Base-by-base conservation (phyloP, 2,797 vertebrate genomes). In the Apogon hyalosoma region DNA sequence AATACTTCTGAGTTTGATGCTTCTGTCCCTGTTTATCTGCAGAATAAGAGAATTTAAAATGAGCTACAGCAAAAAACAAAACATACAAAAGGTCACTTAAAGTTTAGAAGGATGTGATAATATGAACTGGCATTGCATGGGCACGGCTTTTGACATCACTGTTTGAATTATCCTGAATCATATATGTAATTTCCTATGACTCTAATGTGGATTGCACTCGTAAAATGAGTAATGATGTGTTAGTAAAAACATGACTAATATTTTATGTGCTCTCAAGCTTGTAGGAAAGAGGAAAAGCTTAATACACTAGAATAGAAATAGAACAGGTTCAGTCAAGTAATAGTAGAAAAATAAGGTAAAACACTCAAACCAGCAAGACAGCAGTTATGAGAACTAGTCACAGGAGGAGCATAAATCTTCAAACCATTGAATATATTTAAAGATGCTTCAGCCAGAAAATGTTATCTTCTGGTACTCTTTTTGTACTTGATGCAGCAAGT, bases 101-200 rank as follows among this genome's bases (percentile, higher is more conserved):
- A 39, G 64, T 54, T 59, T 18, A 49, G 47, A 63, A 36, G 40
- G 57, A 28, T 58, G 11, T 2, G 61, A 46, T 61, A 24, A 60
- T 12, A 18, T 73, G 61, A 3, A 4, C 38, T 13, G 18, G 42
- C 18, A 12, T 10, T 11, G 41, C 1, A 28, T 50, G 57, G 79
- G 75, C 62, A 63, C 36, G 47, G 61, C 45, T 5, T n/a, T 11
- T 70, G 16, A 11, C 21, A 41, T 36, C 52, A 53, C 65, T 80
- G 50, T 72, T 62, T 69, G 50, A 53, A 21, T 66, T 55, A 40
- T 60, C 4, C 28, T 24, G 15, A 73, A 55, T 64, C 63, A 50
- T 13, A 70, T 24, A 56, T 60, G 54, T 83, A 61, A 88, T 61
- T 82, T 87, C 79, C 77, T 59, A 14, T 68, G 38, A 64, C 63